Conservation (phyloP, 2,888 invertebrate genomes). For the Blomia tropicalis region DNA sequence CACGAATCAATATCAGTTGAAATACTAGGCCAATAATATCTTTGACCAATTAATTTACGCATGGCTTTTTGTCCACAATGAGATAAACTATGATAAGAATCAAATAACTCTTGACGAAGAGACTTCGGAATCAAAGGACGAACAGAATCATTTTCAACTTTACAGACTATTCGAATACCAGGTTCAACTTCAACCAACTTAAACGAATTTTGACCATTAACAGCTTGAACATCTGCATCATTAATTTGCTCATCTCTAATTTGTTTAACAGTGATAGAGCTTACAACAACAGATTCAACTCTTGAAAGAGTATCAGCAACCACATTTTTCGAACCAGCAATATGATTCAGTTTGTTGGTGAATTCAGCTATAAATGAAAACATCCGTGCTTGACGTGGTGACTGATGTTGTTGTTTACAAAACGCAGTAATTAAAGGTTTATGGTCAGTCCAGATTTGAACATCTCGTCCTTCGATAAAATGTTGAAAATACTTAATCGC, state of each 20-base stretch:
- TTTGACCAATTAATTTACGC: not conserved
- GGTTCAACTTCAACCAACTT: not conserved
- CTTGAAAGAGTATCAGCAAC: slow-evolving; percentile 22
- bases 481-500: slow-evolving; percentile 18
- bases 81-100: not conserved
- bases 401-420: not conserved
- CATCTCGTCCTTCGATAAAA: slow-evolving; percentile 16
- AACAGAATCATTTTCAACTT: not conserved
- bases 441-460: slow-evolving; percentile 1
- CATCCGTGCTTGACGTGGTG: slow-evolving; percentile 1
- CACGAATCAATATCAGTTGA: not conserved
- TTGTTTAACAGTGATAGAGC: no score
- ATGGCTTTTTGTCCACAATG: not conserved
- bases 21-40: not conserved
- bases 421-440: not conserved
- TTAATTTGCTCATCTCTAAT: not conserved
- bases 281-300: no score
- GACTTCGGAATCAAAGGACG: not conserved
- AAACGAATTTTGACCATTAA: no score
- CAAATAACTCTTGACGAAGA: not conserved
- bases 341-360: slow-evolving; percentile 17
- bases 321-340: slow-evolving; percentile 22
- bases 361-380: slow-evolving; percentile 20
- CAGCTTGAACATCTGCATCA: not conserved
- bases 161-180: not conserved